Conservation (phyloP, 1,140 invertebrate genomes). For the Teleogryllus occipitalis region DNA sequence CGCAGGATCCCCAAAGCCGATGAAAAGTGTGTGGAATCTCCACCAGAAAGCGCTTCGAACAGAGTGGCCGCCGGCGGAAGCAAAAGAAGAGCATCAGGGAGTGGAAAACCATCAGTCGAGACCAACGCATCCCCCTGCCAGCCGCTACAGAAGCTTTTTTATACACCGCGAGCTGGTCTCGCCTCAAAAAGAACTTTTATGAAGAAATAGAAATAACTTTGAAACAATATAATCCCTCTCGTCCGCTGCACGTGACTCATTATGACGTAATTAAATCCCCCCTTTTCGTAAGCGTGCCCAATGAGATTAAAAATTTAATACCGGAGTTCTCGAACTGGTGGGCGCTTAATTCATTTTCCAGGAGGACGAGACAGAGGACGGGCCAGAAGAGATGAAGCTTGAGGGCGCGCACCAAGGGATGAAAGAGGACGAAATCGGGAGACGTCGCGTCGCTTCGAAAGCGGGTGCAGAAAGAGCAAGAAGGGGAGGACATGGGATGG, state of each 20-base stretch:
- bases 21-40: too few relatives aligned
- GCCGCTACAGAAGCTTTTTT: background rate
- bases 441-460: background rate
- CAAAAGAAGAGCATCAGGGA: too few relatives aligned
- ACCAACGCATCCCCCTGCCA: too few relatives aligned
- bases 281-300: background rate
- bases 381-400: background rate
- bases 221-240: background rate
- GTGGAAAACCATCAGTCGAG: too few relatives aligned
- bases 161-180: background rate
- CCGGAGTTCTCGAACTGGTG: background rate
- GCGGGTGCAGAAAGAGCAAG: background rate
- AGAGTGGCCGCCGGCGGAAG: too few relatives aligned
- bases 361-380: background rate
- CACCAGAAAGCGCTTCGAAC: too few relatives aligned
- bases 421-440: background rate
- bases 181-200: background rate
- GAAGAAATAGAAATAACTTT: background rate
- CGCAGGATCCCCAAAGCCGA: too few relatives aligned
- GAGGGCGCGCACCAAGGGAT: background rate
- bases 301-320: slow-evolving; percentile 6
- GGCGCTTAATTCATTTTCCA: background rate
- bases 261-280: background rate
- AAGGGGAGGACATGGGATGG: background rate
- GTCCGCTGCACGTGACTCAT: background rate